phyloP scores from a whole-genome alignment of 2,888 invertebrate genomes.

The Altica lythri region DNA sequence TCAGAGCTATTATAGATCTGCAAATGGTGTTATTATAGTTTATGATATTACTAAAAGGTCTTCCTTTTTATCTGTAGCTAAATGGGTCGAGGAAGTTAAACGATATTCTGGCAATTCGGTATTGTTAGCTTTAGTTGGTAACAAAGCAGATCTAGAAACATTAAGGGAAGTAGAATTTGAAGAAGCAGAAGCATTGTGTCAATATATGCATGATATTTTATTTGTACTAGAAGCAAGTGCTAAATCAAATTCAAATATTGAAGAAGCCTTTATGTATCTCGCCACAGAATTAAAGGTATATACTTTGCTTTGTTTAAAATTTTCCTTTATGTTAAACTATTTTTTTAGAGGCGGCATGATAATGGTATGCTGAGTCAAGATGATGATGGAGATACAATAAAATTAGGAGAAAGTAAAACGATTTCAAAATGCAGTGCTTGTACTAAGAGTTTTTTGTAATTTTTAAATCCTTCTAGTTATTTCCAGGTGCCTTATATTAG shows the following conservation, averaged over 20 bases:
- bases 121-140: conserved; percentile 88
- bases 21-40: conserved; percentile 95
- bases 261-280: conserved; percentile 83
- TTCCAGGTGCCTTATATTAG: conserved; percentile 30
- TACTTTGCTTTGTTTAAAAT: neutral
- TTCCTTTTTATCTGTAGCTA: conserved; percentile 87
- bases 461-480: conserved; percentile 5
- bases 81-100: conserved; percentile 96
- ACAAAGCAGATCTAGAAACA: conserved; percentile 84
- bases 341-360: conserved; percentile 75
- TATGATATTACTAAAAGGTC: conserved; percentile 95
- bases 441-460: conserved; percentile 50
- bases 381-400: conserved; percentile 67
- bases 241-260: conserved; percentile 89
- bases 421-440: conserved; percentile 72
- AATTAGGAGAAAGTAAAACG: conserved; percentile 70
- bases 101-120: conserved; percentile 93
- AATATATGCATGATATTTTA: conserved; percentile 84
- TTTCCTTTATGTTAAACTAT: neutral
- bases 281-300: conserved; percentile 84
- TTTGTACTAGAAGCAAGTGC: conserved; percentile 89
- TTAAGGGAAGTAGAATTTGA: conserved; percentile 83
- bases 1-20: conserved; percentile 95
- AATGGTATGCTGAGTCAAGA: conserved; percentile 65
- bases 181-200: conserved; percentile 86